Evolutionary conservation across 2,797 vertebrate species (phyloP).

Genomic region (Protonibea diacanthus): DNA sequence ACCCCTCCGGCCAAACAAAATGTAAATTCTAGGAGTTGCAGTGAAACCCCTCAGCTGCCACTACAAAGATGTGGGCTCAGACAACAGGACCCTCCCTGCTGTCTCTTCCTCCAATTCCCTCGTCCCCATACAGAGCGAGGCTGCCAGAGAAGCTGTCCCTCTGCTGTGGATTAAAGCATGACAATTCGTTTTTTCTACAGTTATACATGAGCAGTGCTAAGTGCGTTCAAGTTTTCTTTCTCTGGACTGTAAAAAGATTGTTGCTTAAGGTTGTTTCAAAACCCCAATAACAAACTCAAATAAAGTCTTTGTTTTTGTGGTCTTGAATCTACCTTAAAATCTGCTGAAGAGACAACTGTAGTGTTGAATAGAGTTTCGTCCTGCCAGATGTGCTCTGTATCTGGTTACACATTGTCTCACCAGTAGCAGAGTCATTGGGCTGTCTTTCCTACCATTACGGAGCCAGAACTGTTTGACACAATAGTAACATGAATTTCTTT

Average conservation of each 20-base stretch:
- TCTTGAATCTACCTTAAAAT: slow-evolving; percentile 58
- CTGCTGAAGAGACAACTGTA: slow-evolving; percentile 61
- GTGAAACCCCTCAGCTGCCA: slow-evolving; percentile 85
- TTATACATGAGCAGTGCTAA: slow-evolving; percentile 68
- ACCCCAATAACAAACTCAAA: slow-evolving; percentile 14
- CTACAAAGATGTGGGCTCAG: slow-evolving; percentile 81
- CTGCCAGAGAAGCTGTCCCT: slow-evolving; percentile 64
- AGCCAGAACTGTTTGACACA: slow-evolving; percentile 41
- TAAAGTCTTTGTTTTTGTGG: slow-evolving; percentile 39
- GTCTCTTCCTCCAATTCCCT: slow-evolving; percentile 54
- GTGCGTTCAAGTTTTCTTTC: slow-evolving; percentile 13
- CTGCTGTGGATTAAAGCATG: slow-evolving; percentile 71
- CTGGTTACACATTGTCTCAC: slow-evolving; percentile 85
- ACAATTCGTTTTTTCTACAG: slow-evolving; percentile 66
- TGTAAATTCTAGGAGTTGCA: slow-evolving; percentile 81
- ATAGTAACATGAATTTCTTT: slow-evolving; percentile 20
- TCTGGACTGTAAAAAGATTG: slow-evolving; percentile 5
- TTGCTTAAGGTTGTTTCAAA: slow-evolving; percentile 16
- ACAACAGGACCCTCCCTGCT: slow-evolving; percentile 64
- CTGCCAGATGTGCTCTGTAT: slow-evolving; percentile 89
- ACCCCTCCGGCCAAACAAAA: slow-evolving; percentile 85
- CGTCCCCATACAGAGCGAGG: slow-evolving; percentile 48
- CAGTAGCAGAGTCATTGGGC: slow-evolving; percentile 77
- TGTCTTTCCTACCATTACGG: slow-evolving; percentile 33
- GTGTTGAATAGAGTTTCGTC: slow-evolving; percentile 78